A percentile compares a stretch with the other conserved stretches of the same genome.
These are phyloP conservation scores for Danio albolineatus DNA, from an alignment of 2,797 vertebrate genomes.

Conservation along the genomic window DNA sequence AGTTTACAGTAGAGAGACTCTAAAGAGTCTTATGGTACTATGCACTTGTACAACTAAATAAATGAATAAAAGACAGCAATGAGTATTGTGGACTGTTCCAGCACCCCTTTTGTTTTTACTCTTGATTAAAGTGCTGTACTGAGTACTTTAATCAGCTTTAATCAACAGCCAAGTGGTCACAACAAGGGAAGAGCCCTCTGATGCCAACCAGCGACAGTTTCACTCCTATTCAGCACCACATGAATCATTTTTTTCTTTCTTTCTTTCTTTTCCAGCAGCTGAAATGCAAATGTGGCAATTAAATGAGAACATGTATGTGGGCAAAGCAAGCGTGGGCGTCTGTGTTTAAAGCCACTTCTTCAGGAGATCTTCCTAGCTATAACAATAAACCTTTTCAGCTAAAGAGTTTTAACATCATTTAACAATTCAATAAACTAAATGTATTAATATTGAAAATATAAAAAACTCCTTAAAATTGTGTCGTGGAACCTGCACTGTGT, in stretches of 20 bases:
- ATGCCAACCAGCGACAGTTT: not conserved
- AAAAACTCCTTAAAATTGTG: no score
- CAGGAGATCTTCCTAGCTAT: conserved; percentile 8
- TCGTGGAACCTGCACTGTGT: no score
- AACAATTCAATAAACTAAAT: no score
- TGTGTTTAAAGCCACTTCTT: conserved; percentile 22
- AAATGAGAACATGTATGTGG: conserved; percentile 14
- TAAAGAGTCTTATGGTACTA: not conserved
- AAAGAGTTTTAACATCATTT: not conserved
- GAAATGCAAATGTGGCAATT: conserved; percentile 30
- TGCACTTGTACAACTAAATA: not conserved
- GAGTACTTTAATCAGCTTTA: conserved; percentile 28
- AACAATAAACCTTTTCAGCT: not conserved
- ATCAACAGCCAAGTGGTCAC: conserved; percentile 25
- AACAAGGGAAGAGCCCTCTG: not conserved
- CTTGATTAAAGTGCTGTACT: conserved; percentile 6
- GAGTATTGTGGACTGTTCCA: not conserved
- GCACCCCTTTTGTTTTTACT: not conserved
- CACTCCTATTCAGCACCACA: not conserved
- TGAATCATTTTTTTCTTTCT: not conserved
- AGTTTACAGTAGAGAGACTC: not conserved
- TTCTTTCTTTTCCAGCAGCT: not conserved
- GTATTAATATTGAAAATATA: no score
- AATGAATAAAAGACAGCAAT: not conserved
- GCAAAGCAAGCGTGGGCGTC: not conserved